Evolutionary conservation across 2,113 vertebrate species (phyloP).

Genomic region (Calyptomena viridis): DNA sequence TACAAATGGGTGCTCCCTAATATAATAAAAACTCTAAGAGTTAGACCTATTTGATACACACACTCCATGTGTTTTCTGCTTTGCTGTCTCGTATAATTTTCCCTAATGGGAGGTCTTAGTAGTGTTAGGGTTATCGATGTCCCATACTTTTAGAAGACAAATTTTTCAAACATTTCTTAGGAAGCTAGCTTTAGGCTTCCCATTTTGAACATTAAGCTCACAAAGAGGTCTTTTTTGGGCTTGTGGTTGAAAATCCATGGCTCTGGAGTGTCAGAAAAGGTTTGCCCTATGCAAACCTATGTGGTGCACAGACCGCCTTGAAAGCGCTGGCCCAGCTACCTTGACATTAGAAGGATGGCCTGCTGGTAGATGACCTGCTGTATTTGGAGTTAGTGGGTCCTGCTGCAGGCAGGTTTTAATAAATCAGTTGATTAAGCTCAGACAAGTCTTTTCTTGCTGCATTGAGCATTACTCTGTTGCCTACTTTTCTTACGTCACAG

Average conservation of each 20-base stretch:
- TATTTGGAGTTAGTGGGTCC: background rate
- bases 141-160: background rate
- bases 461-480: background rate
- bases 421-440: background rate
- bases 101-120: background rate
- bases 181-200: background rate
- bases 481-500: background rate
- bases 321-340: background rate
- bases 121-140: background rate
- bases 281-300: background rate
- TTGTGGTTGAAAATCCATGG: background rate
- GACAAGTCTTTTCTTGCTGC: background rate
- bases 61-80: background rate
- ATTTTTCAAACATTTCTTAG: background rate
- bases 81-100: background rate
- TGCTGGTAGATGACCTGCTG: background rate
- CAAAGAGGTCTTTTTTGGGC: background rate
- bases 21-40: background rate
- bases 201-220: background rate
- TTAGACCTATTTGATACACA: background rate
- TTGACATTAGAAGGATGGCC: background rate
- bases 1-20: background rate
- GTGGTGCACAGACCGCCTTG: background rate
- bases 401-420: background rate
- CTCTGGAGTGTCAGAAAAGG: background rate